Evolutionary conservation across 1,140 invertebrate species (phyloP).

Genomic region (Brachionus rubens): DNA sequence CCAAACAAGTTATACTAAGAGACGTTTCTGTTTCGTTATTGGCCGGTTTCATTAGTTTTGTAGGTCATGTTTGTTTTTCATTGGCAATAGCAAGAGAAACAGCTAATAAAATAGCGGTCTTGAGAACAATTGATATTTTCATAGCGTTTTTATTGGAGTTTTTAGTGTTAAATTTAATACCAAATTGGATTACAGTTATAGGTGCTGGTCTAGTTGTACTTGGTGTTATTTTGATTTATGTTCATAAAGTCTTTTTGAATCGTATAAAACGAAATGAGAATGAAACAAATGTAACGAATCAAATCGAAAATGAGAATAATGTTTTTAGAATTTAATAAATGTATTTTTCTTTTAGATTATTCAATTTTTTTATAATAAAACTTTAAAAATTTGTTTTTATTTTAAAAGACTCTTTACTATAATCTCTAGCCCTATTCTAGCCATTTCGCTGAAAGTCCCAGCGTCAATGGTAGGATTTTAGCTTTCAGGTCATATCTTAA

Average conservation of each 20-base stretch:
- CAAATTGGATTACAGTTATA: constrained; percentile 11
- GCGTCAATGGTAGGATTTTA: too few species aligned
- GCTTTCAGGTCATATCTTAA: too few species aligned
- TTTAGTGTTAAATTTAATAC: constrained; percentile 24
- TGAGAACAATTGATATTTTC: constrained; percentile 39
- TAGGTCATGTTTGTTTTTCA: constrained; percentile 36
- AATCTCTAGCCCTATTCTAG: too few species aligned
- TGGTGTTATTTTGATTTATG: not conserved
- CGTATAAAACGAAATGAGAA: not conserved
- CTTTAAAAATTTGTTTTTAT: too few species aligned
- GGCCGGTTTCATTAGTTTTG: constrained; percentile 33
- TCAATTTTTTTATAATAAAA: too few species aligned
- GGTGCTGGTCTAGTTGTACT: constrained; percentile 14
- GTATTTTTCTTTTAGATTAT: too few species aligned
- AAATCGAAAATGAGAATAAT: constrained; percentile 31
- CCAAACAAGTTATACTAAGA: constrained; percentile 26
- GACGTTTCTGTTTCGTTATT: constrained; percentile 1
- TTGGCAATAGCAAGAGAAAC: not conserved
- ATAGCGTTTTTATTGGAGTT: constrained; percentile 32
- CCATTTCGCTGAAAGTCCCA: too few species aligned
- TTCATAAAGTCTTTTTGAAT: constrained; percentile 14
- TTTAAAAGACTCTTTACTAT: too few species aligned
- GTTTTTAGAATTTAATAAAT: constrained; percentile 43
- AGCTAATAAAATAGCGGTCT: constrained; percentile 25
- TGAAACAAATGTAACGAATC: not conserved